Base-by-base conservation (phyloP, 53 echinoderm and acorn worm genomes). In the Crossaster papposus region DNA sequence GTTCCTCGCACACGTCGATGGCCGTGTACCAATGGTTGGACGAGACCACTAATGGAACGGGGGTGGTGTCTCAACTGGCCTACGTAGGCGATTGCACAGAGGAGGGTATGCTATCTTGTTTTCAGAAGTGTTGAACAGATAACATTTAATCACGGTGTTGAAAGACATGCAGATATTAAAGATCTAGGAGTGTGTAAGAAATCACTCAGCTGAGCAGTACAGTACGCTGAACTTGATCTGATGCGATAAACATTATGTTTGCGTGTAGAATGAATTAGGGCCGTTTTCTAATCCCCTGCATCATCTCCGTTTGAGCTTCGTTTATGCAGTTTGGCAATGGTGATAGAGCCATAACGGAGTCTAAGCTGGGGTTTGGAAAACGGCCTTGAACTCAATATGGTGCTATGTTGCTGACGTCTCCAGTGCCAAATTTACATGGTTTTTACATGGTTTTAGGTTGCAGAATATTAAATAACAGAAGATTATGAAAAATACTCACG, bases 1-100 rank as follows among this genome's bases (percentile, higher is more conserved):
- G 91, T 58, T 91, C 91, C n/a, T 91, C 91, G 36, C 84, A 91
- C 35, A 91, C 91, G 52, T 84, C 84, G 24, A 91, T 91, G 91
- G 78, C 84, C 14, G 54, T 91, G 24, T 91, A 91, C 70, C 77
- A 81, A 36, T 91, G 91, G 91, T 79, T 85, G 6, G 91, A 85
- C 53, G 91, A 84, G 52, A 91, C 78, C 30, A 84, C 64, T 32
- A 85, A 91, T 79, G 85, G 84, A 44, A 91, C 91, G 11, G 91
- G 87, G 36, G 63, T 87, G 75, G 87, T 76, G 28, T 87, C 90
- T 14, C 70, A 81, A 72, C 36, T 90, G 7, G 80, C 81, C 30
- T 72, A 90, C 71, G 44, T 81, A 36, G 14, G 35, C 26, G 74
- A 81, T 6, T 90, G 90, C 22, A 80, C 74, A 12, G 90, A 70